A percentile compares a stretch with the other conserved stretches of the same genome.
Evolutionary conservation across 2,797 vertebrate genomes (phyloP).

Genomic region (Premnoplex brunnescens): DNA sequence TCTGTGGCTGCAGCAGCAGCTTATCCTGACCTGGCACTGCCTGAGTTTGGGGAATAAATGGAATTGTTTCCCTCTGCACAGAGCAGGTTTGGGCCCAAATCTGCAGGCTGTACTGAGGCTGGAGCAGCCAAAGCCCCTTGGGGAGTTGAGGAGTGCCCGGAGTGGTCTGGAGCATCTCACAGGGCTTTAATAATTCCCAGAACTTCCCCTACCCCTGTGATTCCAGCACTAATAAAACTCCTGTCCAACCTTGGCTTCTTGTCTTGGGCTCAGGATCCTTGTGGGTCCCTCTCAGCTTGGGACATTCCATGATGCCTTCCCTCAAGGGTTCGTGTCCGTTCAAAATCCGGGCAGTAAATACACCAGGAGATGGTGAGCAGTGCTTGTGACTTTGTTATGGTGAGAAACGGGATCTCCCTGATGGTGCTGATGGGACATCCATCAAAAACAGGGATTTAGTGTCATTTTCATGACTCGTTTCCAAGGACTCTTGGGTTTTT

Average conservation of each 20-base stretch:
- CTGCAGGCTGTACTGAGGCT: accelerated
- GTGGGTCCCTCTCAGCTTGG: background rate
- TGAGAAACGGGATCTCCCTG: background rate
- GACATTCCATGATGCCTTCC: background rate
- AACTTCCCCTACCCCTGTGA: background rate
- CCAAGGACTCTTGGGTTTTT: background rate
- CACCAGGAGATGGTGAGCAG: background rate
- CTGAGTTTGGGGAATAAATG: accelerated
- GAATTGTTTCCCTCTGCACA: background rate
- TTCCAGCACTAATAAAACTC: background rate
- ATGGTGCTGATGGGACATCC: background rate
- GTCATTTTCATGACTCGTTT: background rate
- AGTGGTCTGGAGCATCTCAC: background rate
- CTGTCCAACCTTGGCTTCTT: too few relatives aligned
- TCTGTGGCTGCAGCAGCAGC: background rate
- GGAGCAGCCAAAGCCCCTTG: background rate
- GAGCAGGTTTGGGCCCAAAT: background rate
- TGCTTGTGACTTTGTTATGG: background rate
- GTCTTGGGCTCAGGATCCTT: background rate
- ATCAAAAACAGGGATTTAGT: background rate
- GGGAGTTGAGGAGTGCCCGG: background rate
- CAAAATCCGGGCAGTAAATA: background rate
- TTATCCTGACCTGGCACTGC: accelerated
- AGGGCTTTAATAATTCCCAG: background rate
- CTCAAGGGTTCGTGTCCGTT: background rate